Evolutionary conservation across 2,888 invertebrate species (phyloP), one percentile per base, ranked within the genome.

Genomic region (Gymnosoma rotundatum): DNA sequence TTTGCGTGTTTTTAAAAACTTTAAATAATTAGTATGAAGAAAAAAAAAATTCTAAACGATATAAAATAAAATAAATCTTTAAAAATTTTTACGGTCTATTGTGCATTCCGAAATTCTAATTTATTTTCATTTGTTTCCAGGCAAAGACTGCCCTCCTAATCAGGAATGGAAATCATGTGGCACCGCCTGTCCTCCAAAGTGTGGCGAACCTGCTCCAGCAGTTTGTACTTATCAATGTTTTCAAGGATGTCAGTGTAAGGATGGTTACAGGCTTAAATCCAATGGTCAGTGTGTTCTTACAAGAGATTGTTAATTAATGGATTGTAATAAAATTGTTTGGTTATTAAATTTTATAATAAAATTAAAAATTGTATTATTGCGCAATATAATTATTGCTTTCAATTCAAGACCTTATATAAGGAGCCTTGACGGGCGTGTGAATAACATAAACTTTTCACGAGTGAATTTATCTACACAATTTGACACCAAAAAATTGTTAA

Each of bases 231-330:
- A n/a, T 16, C 69, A 75, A 45, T 86, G 86, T 38, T n/a, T 78
- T 6, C 4, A 63, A 16, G 86, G 86, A 9, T 86, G 86, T 45
- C 83, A 82, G 45, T 86, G 86, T 21, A 78, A 66, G 52, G 0
- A n/a, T 4, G 86, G 84, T n/a, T 78, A 64, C 58, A 4, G 45
- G 21, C 72, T 58, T 0, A 83, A 69, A 5, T 45, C 58, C 10
- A 74, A 60, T 8, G 81, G 78, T 14, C 36, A 45, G 0, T 86
- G 86, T 74, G 85, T 86, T 12, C 20, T 2, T 9, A 18, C 18
- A 16, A 32, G 56, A 56, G 25, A 82, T 45, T 86, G 86, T 61
- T 83, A 73, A 48, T 1, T 12, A 38, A n/a, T 10, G 14, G n/a
- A n/a, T 1, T 1, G 5, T 21, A 2, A 18, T 38, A 52, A 14